Evolutionary conservation across 2,797 vertebrate genomes (phyloP), one percentile per base, ranked within the genome.

Genomic region (Rhincodon typus): DNA sequence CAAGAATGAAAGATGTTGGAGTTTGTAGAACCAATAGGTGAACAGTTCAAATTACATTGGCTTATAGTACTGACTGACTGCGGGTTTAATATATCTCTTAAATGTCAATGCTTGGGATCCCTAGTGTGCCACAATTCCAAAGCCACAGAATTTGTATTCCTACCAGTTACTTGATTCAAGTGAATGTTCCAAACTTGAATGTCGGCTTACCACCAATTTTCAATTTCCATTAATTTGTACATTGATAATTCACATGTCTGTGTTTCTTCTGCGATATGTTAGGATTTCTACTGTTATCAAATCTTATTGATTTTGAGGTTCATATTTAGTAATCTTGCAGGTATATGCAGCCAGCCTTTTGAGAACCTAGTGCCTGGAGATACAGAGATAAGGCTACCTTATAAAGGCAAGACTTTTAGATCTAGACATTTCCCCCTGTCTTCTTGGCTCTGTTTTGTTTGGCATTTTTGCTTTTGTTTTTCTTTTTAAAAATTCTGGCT

Each of bases 1-100:
- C 99, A 99, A 96, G 99, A 99, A 97, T 98, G 99, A 97, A 99
- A 99, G 98, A 99, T 99, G 99, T 99, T 99, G 97, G 99, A 99
- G 97, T 99, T 99, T 27, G 99, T 99, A 96, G 99, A 99, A 96
- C 99, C 99, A 94, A 99, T 99, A 97, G 98, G 98, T 97, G 95
- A 30, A 70, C 66, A 21, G 19, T 50, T 4, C 77, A 87, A 77
- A 95, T 77, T 30, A 21, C 13, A 74, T 30, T 95, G 42, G 42
- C 74, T 77, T 30, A 19, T 3, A 17, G 70, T 34, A 38, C 8
- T 88, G 46, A 27, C 19, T 69, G 42, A 50, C 42, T 87, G 30
- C 17, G 38, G 17, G 5, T 91, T 93, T 93, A 84, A 23, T 42
- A 25, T 93, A 69, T 27, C 21, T 93, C n/a, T 93, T 93, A 93